Evolutionary conservation across 1,140 invertebrate species (phyloP).

Genomic region (Temnothorax longispinosus): DNA sequence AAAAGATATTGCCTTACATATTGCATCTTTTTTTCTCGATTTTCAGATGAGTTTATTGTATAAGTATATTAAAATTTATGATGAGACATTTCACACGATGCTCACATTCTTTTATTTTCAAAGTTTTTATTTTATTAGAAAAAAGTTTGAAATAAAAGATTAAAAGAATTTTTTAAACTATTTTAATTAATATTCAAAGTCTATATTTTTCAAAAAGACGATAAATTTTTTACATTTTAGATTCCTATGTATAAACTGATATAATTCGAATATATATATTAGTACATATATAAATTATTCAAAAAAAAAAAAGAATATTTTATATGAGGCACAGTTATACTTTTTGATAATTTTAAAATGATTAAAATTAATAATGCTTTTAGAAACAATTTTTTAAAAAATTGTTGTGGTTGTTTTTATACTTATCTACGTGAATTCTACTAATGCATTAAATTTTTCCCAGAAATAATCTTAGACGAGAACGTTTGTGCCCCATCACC

Average conservation of each 20-base stretch:
- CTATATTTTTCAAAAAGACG: not conserved
- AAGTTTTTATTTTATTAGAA: slow-evolving; percentile 6
- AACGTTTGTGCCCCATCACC: slow-evolving; percentile 89
- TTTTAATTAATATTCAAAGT: not conserved
- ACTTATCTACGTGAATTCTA: slow-evolving; percentile 17
- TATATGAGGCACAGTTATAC: not conserved
- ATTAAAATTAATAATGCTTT: slow-evolving; percentile 4
- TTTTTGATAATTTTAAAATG: not conserved
- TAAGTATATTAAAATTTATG: not conserved
- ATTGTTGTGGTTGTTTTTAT: not conserved
- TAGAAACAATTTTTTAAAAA: not conserved
- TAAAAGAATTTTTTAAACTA: not conserved
- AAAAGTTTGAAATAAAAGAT: not conserved
- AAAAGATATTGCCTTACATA: not conserved
- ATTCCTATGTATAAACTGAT: not conserved
- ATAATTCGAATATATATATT: not conserved
- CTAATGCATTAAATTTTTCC: slow-evolving; percentile 38
- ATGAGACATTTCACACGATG: not conserved
- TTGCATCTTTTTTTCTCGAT: not conserved
- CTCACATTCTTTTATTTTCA: not conserved
- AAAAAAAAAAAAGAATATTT: not conserved
- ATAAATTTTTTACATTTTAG: not conserved
- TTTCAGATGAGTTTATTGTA: not conserved
- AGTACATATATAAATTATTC: not conserved
- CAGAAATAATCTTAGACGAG: slow-evolving; percentile 74